Base-by-base conservation (phyloP, 2,888 invertebrate genomes). In the Gonocerus acuteangulatus region DNA sequence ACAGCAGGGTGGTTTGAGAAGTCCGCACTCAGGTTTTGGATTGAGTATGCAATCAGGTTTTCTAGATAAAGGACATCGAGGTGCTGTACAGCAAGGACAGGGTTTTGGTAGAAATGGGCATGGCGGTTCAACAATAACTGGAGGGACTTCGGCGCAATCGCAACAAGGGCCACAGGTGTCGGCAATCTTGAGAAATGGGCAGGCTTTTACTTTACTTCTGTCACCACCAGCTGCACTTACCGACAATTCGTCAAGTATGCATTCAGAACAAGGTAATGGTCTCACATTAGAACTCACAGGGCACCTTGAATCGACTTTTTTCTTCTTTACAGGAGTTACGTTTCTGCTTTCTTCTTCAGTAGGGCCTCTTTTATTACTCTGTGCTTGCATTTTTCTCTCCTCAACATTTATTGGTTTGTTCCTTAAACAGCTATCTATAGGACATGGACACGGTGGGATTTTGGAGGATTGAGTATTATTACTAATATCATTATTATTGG, bases 51-150 rank as follows among this genome's bases (percentile, higher is more conserved):
- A 57, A 16, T 57, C 57, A 2, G 45, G 45, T 45, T 57, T 27
- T 21, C 47, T 45, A 1, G 57, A n/a, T 13, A 57, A 34, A 11
- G 57, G 57, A 19, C 57, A 57, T 19, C 57, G 44, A 1, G 60
- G 51, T 1, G 36, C 39, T 15, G 49, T 49, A 36, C 61, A 56
- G n/a, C 51, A 61, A n/a, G 56, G 56, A 11, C 56, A 57, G 21
- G 61, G 48, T 23, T 56, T 34, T 1, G 62, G 62, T 7, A 45
- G 23, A 36, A 62, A 65, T 7, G 62, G 62, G 39, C 65, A 65
- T 18, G 16, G 19, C 9, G 65, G 62, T 16, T 60, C 64, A 34
- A 56, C 11, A n/a, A 60, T 51, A 11, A 62, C 48, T n/a, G 23
- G 27, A 16, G 62, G 60, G 18, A 65, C 54, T 18, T 62, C 49